Percentiles rank a stretch among this genome's conserved stretches.
Evolutionary conservation across 2,113 vertebrate genomes (phyloP).

Genomic region (Crocuta crocuta): DNA sequence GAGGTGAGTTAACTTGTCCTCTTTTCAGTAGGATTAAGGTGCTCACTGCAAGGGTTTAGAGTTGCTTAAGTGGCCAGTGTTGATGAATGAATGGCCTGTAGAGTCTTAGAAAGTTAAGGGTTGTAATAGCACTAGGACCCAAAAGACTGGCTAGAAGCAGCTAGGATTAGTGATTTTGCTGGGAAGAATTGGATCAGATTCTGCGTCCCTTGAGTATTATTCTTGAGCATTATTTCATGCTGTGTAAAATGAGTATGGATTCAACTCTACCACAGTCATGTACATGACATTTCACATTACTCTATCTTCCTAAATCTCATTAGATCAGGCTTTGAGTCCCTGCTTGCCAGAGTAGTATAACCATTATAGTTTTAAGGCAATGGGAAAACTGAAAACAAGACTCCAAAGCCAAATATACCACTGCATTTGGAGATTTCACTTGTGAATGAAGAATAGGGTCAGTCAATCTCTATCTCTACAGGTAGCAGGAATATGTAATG

Average conservation of each 20-base stretch:
- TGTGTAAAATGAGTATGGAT: not conserved
- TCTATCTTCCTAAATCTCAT: constrained; percentile 30
- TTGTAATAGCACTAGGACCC: not conserved
- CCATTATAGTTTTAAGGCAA: not conserved
- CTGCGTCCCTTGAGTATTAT: not conserved
- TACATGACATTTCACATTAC: constrained; percentile 19
- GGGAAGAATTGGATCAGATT: not conserved
- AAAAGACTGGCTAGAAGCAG: not conserved
- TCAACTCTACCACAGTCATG: not conserved
- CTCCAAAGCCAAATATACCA: not conserved
- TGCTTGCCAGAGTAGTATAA: not conserved
- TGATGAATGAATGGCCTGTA: not conserved
- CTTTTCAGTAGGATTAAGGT: not conserved
- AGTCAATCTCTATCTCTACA: not conserved
- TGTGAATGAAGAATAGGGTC: not conserved
- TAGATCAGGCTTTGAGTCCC: not conserved
- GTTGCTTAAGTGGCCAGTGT: not conserved
- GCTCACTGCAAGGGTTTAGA: not conserved
- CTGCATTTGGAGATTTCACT: not conserved
- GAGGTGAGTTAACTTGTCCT: not conserved
- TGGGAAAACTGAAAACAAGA: not conserved
- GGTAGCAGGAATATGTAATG: not conserved
- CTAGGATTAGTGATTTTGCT: not conserved
- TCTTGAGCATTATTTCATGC: not conserved
- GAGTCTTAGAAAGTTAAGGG: not conserved